phyloP scores from a whole-genome alignment of 2,888 invertebrate species.

The Geotrupes spiniger region DNA sequence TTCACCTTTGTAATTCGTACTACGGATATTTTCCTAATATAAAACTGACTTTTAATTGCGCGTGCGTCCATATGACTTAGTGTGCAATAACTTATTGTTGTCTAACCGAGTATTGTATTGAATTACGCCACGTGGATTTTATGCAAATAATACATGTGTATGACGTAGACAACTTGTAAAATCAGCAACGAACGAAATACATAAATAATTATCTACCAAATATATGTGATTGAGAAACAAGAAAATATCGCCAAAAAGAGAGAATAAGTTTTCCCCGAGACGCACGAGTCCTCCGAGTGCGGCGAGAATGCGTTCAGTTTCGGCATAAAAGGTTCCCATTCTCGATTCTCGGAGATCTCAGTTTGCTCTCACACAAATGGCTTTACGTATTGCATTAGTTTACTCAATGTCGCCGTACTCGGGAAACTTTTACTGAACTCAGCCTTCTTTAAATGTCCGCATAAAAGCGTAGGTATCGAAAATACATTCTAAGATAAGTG shows the following conservation, averaged over 20 bases:
- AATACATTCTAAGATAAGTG: background rate
- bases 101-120: too few species aligned
- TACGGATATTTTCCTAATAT: too few species aligned
- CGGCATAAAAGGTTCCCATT: constrained; percentile 43
- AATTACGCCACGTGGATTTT: too few species aligned
- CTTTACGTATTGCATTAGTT: constrained; percentile 43
- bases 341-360: constrained; percentile 40
- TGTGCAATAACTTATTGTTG: too few species aligned
- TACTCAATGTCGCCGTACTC: constrained; percentile 35
- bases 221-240: too few species aligned
- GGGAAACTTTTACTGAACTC: constrained; percentile 18
- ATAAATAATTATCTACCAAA: too few species aligned
- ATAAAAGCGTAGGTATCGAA: constrained; percentile 16
- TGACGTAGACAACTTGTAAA: too few species aligned
- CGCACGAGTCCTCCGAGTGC: constrained; percentile 23
- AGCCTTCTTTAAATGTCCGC: constrained; percentile 21
- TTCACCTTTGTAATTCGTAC: too few species aligned
- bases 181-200: too few species aligned
- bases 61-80: too few species aligned
- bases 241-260: constrained; percentile 22
- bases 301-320: constrained; percentile 25
- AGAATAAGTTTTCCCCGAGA: constrained; percentile 23
- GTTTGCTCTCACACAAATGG: constrained; percentile 44
- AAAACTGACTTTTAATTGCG: too few species aligned
- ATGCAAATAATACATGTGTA: too few species aligned